Evolutionary conservation across 2,888 invertebrate genomes (phyloP).

Genomic region (Cyclophora punctaria): DNA sequence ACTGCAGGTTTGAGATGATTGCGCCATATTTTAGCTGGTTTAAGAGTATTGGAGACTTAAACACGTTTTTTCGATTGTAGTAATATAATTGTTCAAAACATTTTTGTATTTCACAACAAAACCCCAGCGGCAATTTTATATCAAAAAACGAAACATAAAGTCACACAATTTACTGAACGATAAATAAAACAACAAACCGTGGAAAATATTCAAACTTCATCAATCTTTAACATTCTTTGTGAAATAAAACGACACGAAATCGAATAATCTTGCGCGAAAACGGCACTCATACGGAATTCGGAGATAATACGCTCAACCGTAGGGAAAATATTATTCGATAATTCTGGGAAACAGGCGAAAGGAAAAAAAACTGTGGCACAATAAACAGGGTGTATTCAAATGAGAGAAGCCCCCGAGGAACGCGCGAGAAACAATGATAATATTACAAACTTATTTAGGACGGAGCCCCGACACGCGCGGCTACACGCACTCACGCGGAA

Average conservation of each 20-base stretch:
- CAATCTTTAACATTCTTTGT: conserved; percentile 21
- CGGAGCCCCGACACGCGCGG: conserved; percentile 31
- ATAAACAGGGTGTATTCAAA: conserved; percentile 70
- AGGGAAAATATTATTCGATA: conserved; percentile 60
- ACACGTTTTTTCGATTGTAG: too few relatives aligned
- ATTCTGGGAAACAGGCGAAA: conserved; percentile 44
- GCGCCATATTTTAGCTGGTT: too few relatives aligned
- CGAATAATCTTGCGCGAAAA: conserved; percentile 40
- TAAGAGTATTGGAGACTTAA: too few relatives aligned
- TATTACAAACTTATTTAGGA: conserved; percentile 67
- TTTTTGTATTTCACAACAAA: too few relatives aligned
- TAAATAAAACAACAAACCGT: conserved; percentile 12
- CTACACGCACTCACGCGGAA: background rate
- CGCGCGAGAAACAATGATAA: conserved; percentile 62
- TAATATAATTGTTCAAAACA: too few relatives aligned
- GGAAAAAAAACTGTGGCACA: conserved; percentile 44
- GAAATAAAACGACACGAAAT: conserved; percentile 35
- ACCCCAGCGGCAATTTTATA: too few relatives aligned
- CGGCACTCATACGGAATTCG: conserved; percentile 43
- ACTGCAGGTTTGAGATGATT: too few relatives aligned
- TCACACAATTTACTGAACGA: conserved; percentile 5
- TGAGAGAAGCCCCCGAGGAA: conserved; percentile 45
- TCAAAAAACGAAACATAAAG: conserved; percentile 2
- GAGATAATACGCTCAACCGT: conserved; percentile 52
- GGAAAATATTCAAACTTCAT: conserved; percentile 21